A percentile compares a stretch with the other conserved stretches of the same genome.
These are phyloP conservation scores for Dasysyrphus tricinctus DNA, from an alignment of 2,888 invertebrate species.

Conservation along the genomic window DNA sequence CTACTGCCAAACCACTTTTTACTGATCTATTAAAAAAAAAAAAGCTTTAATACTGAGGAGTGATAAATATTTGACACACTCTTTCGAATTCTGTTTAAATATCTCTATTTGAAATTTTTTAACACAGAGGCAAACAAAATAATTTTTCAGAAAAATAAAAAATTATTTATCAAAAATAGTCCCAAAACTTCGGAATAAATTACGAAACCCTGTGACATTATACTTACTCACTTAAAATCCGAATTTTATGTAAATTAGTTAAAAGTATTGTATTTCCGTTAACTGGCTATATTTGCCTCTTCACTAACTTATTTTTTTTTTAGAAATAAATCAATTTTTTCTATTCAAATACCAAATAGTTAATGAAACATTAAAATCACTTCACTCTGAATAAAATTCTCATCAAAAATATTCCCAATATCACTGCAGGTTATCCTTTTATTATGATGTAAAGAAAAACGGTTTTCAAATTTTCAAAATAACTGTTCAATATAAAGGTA, in stretches of 20 bases:
- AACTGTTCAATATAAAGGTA: not conserved
- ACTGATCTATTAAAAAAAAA: too few relatives aligned
- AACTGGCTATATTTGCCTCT: not conserved
- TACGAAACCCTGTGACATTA: too few relatives aligned
- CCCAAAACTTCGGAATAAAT: too few relatives aligned
- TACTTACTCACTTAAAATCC: too few relatives aligned
- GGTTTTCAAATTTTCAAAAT: constrained; percentile 6
- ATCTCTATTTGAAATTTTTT: too few relatives aligned
- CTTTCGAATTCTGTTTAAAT: too few relatives aligned
- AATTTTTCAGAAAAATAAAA: too few relatives aligned
- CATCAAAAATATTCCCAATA: constrained; percentile 6
- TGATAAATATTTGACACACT: too few relatives aligned
- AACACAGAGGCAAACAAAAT: too few relatives aligned
- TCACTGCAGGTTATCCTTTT: constrained; percentile 28
- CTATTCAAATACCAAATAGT: not conserved
- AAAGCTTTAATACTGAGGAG: too few relatives aligned
- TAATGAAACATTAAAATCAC: not conserved
- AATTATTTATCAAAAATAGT: too few relatives aligned
- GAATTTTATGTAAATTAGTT: not conserved
- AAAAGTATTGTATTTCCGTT: not conserved
- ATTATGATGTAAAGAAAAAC: not conserved
- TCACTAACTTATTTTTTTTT: not conserved
- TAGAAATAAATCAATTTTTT: not conserved
- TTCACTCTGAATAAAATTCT: not conserved
- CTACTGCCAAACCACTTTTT: too few relatives aligned